Evolutionary conservation across 2,888 invertebrate genomes (phyloP).

Genomic region (Pasiphila rectangulata): DNA sequence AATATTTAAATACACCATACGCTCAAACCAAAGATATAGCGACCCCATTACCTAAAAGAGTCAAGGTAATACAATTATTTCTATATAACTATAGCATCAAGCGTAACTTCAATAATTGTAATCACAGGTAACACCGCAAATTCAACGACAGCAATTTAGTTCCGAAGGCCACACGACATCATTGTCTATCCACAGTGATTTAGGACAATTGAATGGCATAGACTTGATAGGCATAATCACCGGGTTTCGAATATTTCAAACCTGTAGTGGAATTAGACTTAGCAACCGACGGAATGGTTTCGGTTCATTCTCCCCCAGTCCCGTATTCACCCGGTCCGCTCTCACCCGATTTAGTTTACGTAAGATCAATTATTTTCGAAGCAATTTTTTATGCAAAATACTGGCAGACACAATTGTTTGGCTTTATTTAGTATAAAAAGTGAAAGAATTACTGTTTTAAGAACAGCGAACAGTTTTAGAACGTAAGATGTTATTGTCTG

Average conservation of each 20-base stretch:
- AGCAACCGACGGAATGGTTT: constrained; percentile 53
- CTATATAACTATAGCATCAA: not conserved
- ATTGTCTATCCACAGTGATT: constrained; percentile 56
- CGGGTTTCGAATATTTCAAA: constrained; percentile 59
- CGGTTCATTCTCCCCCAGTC: too few species aligned
- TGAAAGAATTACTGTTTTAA: too few species aligned
- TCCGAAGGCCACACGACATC: constrained; percentile 47
- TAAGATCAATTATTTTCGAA: too few species aligned
- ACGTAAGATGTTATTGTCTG: too few species aligned
- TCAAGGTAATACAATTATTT: not conserved
- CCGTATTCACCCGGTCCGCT: too few species aligned
- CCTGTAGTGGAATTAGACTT: not conserved
- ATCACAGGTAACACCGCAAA: constrained; percentile 16
- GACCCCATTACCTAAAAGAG: not conserved
- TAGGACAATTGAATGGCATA: constrained; percentile 64
- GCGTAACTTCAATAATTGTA: constrained; percentile 11
- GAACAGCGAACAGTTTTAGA: too few species aligned
- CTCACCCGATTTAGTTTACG: too few species aligned
- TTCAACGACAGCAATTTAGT: constrained; percentile 23
- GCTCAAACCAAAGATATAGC: not conserved
- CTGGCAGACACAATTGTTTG: too few species aligned
- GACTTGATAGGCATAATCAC: constrained; percentile 57
- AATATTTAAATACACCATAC: too few species aligned
- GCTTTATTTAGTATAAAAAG: too few species aligned
- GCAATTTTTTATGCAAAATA: too few species aligned